Base-by-base conservation (phyloP, 2,797 vertebrate species). In the Enteromius radiatus region DNA sequence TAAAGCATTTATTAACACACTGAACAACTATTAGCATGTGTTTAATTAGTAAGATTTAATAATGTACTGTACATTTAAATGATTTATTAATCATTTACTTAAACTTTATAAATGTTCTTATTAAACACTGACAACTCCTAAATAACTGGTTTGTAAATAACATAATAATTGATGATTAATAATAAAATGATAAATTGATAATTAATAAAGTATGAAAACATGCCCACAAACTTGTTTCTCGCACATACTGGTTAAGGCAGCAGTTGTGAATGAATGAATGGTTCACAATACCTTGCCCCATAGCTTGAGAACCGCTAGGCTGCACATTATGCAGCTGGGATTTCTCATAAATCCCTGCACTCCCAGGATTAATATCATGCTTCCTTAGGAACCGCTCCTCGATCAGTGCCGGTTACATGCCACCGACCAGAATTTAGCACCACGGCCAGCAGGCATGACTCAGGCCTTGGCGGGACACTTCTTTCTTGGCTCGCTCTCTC, bases 351-450 rank as follows among this genome's bases (percentile, higher is more conserved):
- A 17, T 63, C 65, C 67, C 28, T 69, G 10, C 3, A 4, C 63
- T 76, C 49, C 56, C 45, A 41, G 26, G 47, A 75, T 81, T 75
- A 73, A 85, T 82, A 74, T 74, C 54, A 19, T 49, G 41, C 77
- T 36, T 64, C 15, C 59, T 73, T 77, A 3, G 33, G 47, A 71
- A 76, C 19, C 28, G 19, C 68, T 79, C 74, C 14, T 28, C 11
- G 28, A 63, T 63, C 43, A 74, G 59, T 67, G 47, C 17, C 33
- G 7, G 59, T 52, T 54, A 31, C 61, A 52, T 71, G 54, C 43
- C 43, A 77, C 64, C 23, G 43, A 78, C 31, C 70, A 49, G 47
- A 81, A 64, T 41, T 67, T 82, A 81, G 36, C 59, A 68, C 26
- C 38, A 33, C 31, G 2, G 54, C 41, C 67, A 81, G 49, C 59